Evolutionary conservation across 2,797 vertebrate genomes (phyloP), one percentile per base, ranked within the genome.

Genomic region (Remorina albescens): DNA sequence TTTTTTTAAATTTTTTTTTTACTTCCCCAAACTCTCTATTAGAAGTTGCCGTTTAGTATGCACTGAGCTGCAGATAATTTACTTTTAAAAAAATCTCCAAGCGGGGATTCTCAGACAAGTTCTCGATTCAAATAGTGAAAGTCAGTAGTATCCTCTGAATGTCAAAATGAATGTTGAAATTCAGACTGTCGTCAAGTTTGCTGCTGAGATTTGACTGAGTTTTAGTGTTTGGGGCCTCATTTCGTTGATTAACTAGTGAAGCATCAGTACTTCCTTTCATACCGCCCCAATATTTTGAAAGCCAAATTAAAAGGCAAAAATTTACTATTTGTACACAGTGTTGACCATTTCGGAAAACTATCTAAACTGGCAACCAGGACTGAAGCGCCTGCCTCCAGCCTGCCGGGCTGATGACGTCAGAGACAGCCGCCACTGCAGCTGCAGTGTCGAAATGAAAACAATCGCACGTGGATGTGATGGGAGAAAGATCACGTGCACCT

Each of bases 361-460:
- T 44, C 26, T 5, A 34, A 55, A 30, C 51, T 67, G 64, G 64
- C 64, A 67, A 67, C 64, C 5, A n/a, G 9, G 36, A 30, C 16
- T 8, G 6, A 28, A 19, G 51, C 37, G 26, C 26, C 46, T 2
- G 63, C 79, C 44, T 39, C 57, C 37, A n/a, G 25, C 34, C 55
- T 34, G 71, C 19, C 80, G 70, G 81, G 46, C 49, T 21, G 19
- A 23, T 95, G 91, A 94, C 93, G 93, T 94, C 93, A 67, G 67
- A 70, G 51, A 56, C 78, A 74, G 53, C 50, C 54, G 69, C 53
- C n/a, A 53, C 44, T 36, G 85, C 87, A 25, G 83, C 89, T 58
- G 81, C 79, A 18, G 82, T 71, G 76, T 78, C 79, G 41, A 89
- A 92, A 94, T 93, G 87, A 95, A 93, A 95, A 95, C 94, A 95